Evolutionary conservation across 2,113 vertebrate genomes (phyloP), one percentile per base, ranked within the genome.

Genomic region (Oenanthe melanoleuca): DNA sequence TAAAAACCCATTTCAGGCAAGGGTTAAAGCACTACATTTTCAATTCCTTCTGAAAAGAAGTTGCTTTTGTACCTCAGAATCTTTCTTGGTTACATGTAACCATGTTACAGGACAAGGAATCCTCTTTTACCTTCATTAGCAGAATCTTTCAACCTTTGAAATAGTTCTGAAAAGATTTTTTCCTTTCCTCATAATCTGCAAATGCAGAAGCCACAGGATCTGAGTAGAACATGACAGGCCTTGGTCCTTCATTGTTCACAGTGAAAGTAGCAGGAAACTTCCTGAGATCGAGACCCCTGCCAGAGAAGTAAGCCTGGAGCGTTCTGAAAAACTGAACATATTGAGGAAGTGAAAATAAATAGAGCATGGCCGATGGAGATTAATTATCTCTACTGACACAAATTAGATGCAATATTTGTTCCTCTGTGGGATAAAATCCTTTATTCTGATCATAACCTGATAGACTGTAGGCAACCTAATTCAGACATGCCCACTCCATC

Each of bases 261-360:
- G 85, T 72, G 78, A 97, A 95, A 86, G 85, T 45, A 42, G 92
- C 89, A 72, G 95, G 94, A 89, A 98, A 91, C 37, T 86, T 97
- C 17, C 93, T 95, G 74, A 98, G 94, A 89, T 97, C 97, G 55
- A 98, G 91, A 16, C 97, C 97, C 92, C 96, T 96, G 87, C 96
- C 94, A 33, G 84, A 98, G 93, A 98, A 97, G 96, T 98, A 98
- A 81, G 95, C 96, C 85, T 97, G 97, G 74, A 98, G 97, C 0
- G 93, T 98, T 96, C 98, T 97, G 96, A 98, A 98, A 98, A 98
- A 97, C 98, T 98, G 90, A 95, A 91, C 69, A 94, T 17, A 96
- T 65, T 9, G 21, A 26, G 50, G 6, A 40, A 16, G 44, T 94
- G 19, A 95, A 80, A 95, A 79, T 1, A 65, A 17, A 34, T 1